A percentile compares a stretch with the other conserved stretches of the same genome.
These are phyloP conservation scores for Battus philenor DNA, from an alignment of 1,140 invertebrate genomes.

Conservation along the genomic window DNA sequence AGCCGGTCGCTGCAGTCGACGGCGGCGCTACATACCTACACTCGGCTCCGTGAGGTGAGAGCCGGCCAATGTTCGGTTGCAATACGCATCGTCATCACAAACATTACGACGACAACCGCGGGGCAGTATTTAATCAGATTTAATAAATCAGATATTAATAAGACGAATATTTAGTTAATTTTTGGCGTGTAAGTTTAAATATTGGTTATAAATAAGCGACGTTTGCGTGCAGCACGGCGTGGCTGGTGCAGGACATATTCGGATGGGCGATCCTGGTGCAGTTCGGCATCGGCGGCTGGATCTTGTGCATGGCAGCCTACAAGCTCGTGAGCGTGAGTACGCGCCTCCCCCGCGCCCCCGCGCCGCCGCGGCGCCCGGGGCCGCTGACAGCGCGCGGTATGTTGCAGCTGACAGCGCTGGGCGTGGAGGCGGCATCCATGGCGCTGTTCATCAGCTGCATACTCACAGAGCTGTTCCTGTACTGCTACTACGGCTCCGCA, in stretches of 20 bases:
- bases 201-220: too few species aligned
- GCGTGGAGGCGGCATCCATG: slow-evolving; percentile 64
- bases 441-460: slow-evolving; percentile 58
- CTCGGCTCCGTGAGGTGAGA: too few species aligned
- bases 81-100: background rate
- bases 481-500: slow-evolving; percentile 64
- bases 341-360: too few species aligned
- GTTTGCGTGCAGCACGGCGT: slow-evolving; percentile 26
- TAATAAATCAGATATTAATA: background rate
- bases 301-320: slow-evolving; percentile 61
- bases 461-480: slow-evolving; percentile 59
- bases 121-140: background rate
- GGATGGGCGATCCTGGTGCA: slow-evolving; percentile 48
- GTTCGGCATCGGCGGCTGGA: slow-evolving; percentile 59
- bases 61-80: background rate
- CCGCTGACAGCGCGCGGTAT: too few species aligned
- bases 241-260: slow-evolving; percentile 45
- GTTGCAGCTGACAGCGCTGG: slow-evolving; percentile 43
- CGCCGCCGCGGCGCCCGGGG: too few species aligned
- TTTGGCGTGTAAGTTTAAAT: too few species aligned
- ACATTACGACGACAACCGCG: background rate
- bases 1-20: too few species aligned
- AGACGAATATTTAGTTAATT: background rate
- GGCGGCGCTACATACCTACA: too few species aligned
- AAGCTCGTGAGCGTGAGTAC: slow-evolving; percentile 54